A percentile compares a stretch with the other conserved stretches of the same genome.
These are phyloP conservation scores for Corythaixoides concolor DNA, from an alignment of 2,113 vertebrate genomes.

Conservation along the genomic window DNA sequence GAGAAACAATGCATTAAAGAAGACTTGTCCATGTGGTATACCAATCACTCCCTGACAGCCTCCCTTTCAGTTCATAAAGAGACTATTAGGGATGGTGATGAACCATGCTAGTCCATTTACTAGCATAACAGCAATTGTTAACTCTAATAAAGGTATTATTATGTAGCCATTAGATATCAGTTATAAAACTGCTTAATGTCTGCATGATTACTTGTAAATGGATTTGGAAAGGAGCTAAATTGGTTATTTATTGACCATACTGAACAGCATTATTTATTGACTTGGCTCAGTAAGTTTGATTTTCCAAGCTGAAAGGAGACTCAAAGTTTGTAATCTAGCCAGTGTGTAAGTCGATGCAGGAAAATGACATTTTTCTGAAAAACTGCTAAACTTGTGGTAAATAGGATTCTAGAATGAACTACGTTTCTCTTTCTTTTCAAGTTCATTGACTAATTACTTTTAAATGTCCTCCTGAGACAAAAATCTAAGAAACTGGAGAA, in stretches of 20 bases:
- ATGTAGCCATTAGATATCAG: conserved; percentile 16
- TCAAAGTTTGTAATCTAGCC: not conserved
- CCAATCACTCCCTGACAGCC: not conserved
- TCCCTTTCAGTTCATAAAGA: not conserved
- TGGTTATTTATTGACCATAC: conserved; percentile 41
- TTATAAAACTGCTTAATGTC: conserved; percentile 4
- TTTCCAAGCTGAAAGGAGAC: not conserved
- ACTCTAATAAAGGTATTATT: conserved; percentile 41
- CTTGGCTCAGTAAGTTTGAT: not conserved
- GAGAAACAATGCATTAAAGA: not conserved
- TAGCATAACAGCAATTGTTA: conserved; percentile 9
- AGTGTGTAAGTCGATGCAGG: not conserved
- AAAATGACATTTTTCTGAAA: not conserved
- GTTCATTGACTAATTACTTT: not conserved
- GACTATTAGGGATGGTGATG: not conserved
- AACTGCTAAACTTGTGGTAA: not conserved
- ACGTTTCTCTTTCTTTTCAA: not conserved
- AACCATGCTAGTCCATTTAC: not conserved
- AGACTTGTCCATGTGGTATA: not conserved
- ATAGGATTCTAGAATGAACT: not conserved
- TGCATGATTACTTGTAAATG: conserved; percentile 28
- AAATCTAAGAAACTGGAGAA: not conserved
- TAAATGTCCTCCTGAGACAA: not conserved
- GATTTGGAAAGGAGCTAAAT: conserved; percentile 23
- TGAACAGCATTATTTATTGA: conserved; percentile 34